phyloP scores from a whole-genome alignment of 2,797 vertebrate genomes.

The Salarias fasciatus region DNA sequence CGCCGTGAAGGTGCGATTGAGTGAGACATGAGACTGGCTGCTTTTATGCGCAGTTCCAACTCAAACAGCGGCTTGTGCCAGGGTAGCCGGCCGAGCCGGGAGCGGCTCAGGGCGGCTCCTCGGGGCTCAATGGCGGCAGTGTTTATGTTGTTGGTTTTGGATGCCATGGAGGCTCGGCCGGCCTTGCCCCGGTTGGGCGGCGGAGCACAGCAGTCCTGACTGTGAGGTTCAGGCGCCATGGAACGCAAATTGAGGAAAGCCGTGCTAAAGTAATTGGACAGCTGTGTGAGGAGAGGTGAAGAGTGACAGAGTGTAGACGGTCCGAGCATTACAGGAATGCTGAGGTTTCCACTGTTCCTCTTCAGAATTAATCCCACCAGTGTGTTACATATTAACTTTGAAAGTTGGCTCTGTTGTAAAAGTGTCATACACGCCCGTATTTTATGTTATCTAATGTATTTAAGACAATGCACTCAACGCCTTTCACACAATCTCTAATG shows the following conservation, averaged over 20 bases:
- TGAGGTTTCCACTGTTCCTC: slow-evolving; percentile 29
- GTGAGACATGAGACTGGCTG: slow-evolving; percentile 57
- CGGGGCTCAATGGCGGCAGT: slow-evolving; percentile 61
- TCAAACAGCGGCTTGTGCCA: slow-evolving; percentile 70
- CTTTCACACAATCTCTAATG: not conserved
- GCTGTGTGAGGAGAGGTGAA: slow-evolving; percentile 24
- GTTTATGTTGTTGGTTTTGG: slow-evolving; percentile 50
- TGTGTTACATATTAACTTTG: no score
- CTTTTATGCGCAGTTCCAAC: slow-evolving; percentile 68
- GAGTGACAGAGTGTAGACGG: slow-evolving; percentile 20
- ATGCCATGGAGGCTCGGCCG: slow-evolving; percentile 43
- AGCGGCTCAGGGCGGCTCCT: slow-evolving; percentile 54
- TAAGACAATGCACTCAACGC: slow-evolving; percentile 4
- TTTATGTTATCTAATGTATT: slow-evolving; percentile 21
- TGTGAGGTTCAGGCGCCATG: slow-evolving; percentile 22
- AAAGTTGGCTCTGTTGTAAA: no score
- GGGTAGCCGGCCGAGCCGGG: slow-evolving; percentile 51
- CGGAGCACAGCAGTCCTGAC: slow-evolving; percentile 33
- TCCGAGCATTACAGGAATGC: slow-evolving; percentile 38
- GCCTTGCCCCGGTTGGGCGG: slow-evolving; percentile 40
- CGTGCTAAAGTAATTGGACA: slow-evolving; percentile 50
- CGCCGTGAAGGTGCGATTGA: slow-evolving; percentile 44
- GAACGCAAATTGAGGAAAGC: slow-evolving; percentile 24
- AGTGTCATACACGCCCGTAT: not conserved
- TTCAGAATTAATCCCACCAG: not conserved